These are phyloP conservation scores for Marmota monax DNA, from an alignment of 2,113 vertebrate genomes.

Conservation along the genomic window DNA sequence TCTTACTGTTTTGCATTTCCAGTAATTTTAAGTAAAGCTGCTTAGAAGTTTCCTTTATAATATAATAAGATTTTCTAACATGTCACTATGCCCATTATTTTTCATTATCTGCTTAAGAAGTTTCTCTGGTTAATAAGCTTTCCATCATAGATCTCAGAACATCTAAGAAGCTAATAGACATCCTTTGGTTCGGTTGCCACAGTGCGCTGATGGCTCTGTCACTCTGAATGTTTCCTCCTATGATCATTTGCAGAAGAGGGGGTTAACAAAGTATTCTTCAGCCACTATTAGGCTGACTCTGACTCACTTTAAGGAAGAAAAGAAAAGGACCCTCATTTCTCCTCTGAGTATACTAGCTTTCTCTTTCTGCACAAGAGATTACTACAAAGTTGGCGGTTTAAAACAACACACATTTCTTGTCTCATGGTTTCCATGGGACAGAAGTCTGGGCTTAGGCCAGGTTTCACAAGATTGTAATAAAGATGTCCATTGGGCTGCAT, in stretches of 20 bases:
- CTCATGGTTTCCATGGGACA: not conserved
- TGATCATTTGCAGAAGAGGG: not conserved
- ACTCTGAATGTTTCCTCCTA: not conserved
- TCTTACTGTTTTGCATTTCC: slow-evolving; percentile 39
- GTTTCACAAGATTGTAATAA: not conserved
- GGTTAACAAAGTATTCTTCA: not conserved
- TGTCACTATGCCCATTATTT: slow-evolving; percentile 58
- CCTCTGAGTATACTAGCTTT: slow-evolving; percentile 39
- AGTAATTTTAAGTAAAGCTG: slow-evolving; percentile 73
- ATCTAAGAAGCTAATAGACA: slow-evolving; percentile 37
- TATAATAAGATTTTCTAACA: slow-evolving; percentile 72
- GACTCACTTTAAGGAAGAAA: not conserved
- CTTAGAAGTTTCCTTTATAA: slow-evolving; percentile 48
- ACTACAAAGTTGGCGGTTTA: not conserved
- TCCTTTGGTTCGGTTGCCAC: slow-evolving; percentile 8
- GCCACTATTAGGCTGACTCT: not conserved
- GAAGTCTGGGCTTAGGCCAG: not conserved
- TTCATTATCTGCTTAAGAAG: slow-evolving; percentile 72
- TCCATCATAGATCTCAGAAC: slow-evolving; percentile 29
- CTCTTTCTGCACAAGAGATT: slow-evolving; percentile 5
- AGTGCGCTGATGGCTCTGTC: not conserved
- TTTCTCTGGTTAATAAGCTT: slow-evolving; percentile 69
- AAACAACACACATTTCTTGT: slow-evolving; percentile 12
- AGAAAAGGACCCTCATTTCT: not conserved
- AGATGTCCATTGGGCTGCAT: not conserved